phyloP scores from a whole-genome alignment of 2,888 invertebrate species.

The Drosophila seclusa region DNA sequence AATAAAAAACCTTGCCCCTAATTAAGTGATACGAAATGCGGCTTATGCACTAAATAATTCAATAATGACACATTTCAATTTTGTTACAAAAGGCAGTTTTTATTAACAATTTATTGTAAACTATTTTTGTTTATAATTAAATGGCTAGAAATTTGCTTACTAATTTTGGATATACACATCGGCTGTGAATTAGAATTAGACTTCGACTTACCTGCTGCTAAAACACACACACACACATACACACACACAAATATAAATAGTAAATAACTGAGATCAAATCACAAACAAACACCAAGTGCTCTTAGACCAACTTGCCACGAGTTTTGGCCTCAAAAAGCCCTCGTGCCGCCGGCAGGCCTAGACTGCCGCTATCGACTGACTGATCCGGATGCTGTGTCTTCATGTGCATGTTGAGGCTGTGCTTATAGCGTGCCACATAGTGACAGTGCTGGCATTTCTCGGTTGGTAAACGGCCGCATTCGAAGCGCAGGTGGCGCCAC shows the following conservation, averaged over 20 bases:
- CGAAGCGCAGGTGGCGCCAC: slow-evolving; percentile 86
- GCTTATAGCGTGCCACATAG: slow-evolving; percentile 86
- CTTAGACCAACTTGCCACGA: slow-evolving; percentile 36
- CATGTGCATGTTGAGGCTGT: slow-evolving; percentile 86
- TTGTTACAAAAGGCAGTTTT: slow-evolving; percentile 71
- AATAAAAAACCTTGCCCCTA: slow-evolving; percentile 59
- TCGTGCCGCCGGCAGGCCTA: slow-evolving; percentile 27
- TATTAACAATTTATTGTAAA: slow-evolving; percentile 59
- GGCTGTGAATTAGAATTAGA: slow-evolving; percentile 8
- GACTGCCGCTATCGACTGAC: not conserved
- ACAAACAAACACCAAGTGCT: slow-evolving; percentile 9
- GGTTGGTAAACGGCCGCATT: slow-evolving; percentile 87
- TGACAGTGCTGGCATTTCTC: slow-evolving; percentile 86
- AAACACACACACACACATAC: slow-evolving; percentile 11
- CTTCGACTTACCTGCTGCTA: slow-evolving; percentile 55
- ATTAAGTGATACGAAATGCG: slow-evolving; percentile 22
- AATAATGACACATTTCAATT: slow-evolving; percentile 78
- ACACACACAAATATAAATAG: slow-evolving; percentile 3
- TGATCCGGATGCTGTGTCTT: slow-evolving; percentile 82
- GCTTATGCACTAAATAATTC: slow-evolving; percentile 65
- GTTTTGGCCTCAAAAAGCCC: slow-evolving; percentile 45
- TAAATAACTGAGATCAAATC: slow-evolving; percentile 56
- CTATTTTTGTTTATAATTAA: slow-evolving; percentile 6
- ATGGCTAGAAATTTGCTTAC: slow-evolving; percentile 26
- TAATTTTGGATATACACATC: slow-evolving; percentile 19